These are phyloP conservation scores for Enoplosus armatus DNA, from an alignment of 2,797 vertebrate species.

Conservation along the genomic window DNA sequence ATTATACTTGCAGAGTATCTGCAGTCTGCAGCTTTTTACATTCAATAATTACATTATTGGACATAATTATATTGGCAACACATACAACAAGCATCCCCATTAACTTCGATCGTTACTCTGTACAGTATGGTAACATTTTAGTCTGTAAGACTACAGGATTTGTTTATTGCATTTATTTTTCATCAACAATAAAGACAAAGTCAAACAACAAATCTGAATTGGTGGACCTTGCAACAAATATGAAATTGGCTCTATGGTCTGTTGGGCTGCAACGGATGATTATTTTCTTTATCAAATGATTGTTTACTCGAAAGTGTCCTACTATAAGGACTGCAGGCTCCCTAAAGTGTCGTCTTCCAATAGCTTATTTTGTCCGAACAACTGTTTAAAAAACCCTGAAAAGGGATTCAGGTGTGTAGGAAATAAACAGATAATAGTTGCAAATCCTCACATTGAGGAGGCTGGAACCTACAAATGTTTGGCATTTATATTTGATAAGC, in stretches of 20 bases:
- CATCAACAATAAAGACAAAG: neutral
- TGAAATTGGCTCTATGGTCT: neutral
- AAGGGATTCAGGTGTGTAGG: neutral
- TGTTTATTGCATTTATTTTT: neutral
- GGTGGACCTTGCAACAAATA: neutral
- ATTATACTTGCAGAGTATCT: neutral
- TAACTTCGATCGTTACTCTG: neutral
- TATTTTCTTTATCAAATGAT: constrained; percentile 7
- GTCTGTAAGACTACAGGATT: neutral
- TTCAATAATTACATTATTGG: constrained; percentile 2
- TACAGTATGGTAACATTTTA: neutral
- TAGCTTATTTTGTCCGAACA: neutral
- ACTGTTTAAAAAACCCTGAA: neutral
- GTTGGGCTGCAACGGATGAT: neutral
- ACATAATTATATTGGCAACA: neutral
- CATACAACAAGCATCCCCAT: neutral
- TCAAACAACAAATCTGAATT: neutral
- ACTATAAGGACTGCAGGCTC: neutral
- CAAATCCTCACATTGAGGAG: neutral
- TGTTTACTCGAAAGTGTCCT: neutral
- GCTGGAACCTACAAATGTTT: neutral
- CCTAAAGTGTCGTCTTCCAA: neutral
- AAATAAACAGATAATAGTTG: neutral
- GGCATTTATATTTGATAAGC: neutral
- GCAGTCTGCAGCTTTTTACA: neutral